These are phyloP conservation scores for Thalassoma bifasciatum DNA, from an alignment of 2,113 vertebrate species.

Conservation along the genomic window DNA sequence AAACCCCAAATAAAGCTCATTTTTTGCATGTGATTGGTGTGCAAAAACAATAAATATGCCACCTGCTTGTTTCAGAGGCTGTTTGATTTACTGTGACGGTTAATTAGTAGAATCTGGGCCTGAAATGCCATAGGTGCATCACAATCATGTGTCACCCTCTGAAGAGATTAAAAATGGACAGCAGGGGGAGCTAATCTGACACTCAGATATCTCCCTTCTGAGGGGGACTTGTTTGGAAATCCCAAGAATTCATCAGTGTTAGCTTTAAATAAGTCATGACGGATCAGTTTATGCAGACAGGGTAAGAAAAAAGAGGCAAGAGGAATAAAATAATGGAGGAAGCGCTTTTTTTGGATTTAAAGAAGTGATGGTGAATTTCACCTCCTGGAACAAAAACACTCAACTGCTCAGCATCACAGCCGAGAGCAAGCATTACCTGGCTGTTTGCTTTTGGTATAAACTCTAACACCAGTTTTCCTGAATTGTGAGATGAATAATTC, in stretches of 20 bases:
- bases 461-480: not conserved
- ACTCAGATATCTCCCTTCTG: not conserved
- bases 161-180: conserved; percentile 34
- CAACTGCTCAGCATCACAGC: not conserved
- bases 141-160: conserved; percentile 2
- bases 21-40: not conserved
- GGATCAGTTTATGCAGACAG: not conserved
- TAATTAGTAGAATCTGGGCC: conserved; percentile 33
- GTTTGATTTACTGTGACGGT: conserved; percentile 35
- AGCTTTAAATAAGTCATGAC: not conserved
- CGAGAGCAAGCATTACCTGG: not conserved
- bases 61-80: not conserved
- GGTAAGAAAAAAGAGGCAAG: too few species aligned
- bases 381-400: not conserved
- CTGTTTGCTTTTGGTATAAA: not conserved
- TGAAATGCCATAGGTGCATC: conserved; percentile 33
- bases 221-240: not conserved
- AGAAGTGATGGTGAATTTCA: not conserved
- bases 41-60: not conserved
- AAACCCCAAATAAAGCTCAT: not conserved
- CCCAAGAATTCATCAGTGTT: not conserved
- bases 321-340: too few species aligned
- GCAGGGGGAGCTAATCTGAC: conserved; percentile 57
- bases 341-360: too few species aligned
- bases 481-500: too few species aligned